Base-by-base conservation (phyloP, 2,113 vertebrate genomes). In the Acrocephalus kingi region DNA sequence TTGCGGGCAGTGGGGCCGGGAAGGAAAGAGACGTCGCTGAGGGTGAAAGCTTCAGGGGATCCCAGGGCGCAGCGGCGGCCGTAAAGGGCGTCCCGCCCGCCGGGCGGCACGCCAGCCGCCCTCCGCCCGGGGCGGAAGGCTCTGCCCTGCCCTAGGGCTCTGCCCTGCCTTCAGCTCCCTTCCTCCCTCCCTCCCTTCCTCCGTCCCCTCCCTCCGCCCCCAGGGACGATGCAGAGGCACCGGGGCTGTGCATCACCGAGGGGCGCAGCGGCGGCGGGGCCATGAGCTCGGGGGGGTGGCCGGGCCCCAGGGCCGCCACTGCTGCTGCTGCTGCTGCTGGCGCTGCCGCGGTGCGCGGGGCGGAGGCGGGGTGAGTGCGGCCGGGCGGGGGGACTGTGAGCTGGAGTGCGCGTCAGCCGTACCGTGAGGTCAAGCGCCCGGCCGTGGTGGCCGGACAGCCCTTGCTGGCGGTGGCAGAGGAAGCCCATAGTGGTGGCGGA, bases 401-500 rank as follows among this genome's bases (percentile, higher is more conserved):
- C 30, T 1, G 51, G 5, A 15, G 31, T 6, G 52, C n/a, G 22
- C 15, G 4, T 39, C 35, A 6, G 33, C 25, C 25, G 5, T 8
- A 5, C 39, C 20, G 62, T 21, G 2, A 2, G 21, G 6, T 5
- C 37, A 1, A 6, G 46, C 2, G 58, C 27, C 27, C 17, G 37
- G 22, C 28, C 3, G 30, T 6, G 35, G 15, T 3, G 55, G 37
- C 41, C 19, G 41, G 24, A 33, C n/a, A 10, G n/a, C 27, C 15
- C 54, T 2, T 7, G 45, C 11, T 17, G 28, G 22, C 5, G 52
- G 21, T 6, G n/a, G 10, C 5, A 14, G 10, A 11, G n/a, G 46
- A 28, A 49, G 23, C 24, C 41, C 52, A 2, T 4, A 52, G 39
- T 27, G 52, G 31, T 74, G 46, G 30, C 7, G 28, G 13, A 37